Evolutionary conservation across 2,888 invertebrate species (phyloP), one percentile per base, ranked within the genome.

Genomic region (Aquatica leii): DNA sequence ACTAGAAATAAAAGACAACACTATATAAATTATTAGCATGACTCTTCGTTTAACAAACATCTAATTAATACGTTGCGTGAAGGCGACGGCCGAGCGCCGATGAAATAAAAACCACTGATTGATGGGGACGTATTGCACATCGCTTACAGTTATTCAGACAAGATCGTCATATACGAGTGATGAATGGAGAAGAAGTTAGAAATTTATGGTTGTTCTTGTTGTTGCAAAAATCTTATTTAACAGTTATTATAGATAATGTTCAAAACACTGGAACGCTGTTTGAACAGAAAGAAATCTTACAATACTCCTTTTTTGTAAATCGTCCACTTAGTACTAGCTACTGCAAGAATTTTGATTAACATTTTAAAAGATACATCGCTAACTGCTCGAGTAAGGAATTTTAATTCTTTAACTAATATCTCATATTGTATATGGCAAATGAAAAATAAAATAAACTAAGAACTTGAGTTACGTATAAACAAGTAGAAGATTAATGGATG

Each of bases 41-140:
- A 73, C 75, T 70, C 68, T 66, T 71, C 73, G 71, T 75, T 75
- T 72, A 74, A 70, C 73, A 71, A 72, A 72, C 71, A 68, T 73
- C 71, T 75, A 74, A 75, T 74, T 74, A 74, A 74, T 75, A 74
- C 71, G 70, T 74, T 73, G 73, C 72, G 73, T 73, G 72, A 70
- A 70, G 62, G 65, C 65, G 70, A 67, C 65, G 65, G 56, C 52
- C 64, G 62, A 68, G 55, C 57, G 59, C 60, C 60, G 59, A 60
- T 53, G 57, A 46, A 63, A 63, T 57, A 66, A 66, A 66, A 60
- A 63, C 49, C 54, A 51, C 62, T 66, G 66, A 66, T 66, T 66
- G 63, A 66, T 66, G 66, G 66, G 66, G 66, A 66, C 62, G 63
- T 66, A 65, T 55, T 65, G 65, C 65, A 62, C 65, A 59, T 65